Percentiles rank a stretch among this genome's conserved stretches.
These are phyloP conservation scores for Drosophila mauritiana DNA, from an alignment of 1,140 invertebrate genomes.

Conservation along the genomic window DNA sequence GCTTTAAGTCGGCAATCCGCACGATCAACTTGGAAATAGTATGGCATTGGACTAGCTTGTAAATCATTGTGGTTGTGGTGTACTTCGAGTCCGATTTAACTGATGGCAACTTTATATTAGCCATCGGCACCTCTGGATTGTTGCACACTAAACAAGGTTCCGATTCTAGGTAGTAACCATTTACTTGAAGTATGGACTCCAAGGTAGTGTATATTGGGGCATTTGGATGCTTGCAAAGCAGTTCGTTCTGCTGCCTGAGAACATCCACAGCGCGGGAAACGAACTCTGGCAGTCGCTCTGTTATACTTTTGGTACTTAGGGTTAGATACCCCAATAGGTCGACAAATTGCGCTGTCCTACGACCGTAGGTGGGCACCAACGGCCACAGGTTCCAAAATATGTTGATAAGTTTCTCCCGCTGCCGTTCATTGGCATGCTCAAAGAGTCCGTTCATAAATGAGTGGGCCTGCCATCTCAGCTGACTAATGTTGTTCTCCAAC, in stretches of 20 bases:
- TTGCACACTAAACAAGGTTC: conserved; percentile 99
- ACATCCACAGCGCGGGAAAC: conserved; percentile 94
- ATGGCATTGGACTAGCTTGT: conserved; percentile 97
- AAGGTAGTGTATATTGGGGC: conserved; percentile 96
- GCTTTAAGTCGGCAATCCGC: conserved; percentile 96
- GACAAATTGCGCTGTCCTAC: conserved; percentile 97
- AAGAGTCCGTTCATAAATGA: conserved; percentile 93
- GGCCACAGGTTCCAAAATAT: conserved; percentile 97
- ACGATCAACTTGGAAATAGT: conserved; percentile 97
- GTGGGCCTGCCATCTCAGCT: conserved; percentile 98
- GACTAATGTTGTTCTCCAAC: conserved; percentile 96
- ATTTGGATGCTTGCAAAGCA: conserved; percentile 96
- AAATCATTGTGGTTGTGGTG: conserved; percentile 98
- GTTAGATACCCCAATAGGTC: conserved; percentile 97
- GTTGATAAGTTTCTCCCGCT: conserved; percentile 92
- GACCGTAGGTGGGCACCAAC: conserved; percentile 94
- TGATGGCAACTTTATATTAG: conserved; percentile 95
- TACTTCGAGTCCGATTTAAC: conserved; percentile 99
- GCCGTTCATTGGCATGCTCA: conserved; percentile 91
- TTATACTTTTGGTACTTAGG: conserved; percentile 88
- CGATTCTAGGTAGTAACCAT: conserved; percentile 98
- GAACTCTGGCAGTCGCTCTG: conserved; percentile 89
- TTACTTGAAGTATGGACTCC: conserved; percentile 96
- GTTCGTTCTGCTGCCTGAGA: conserved; percentile 93
- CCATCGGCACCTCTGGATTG: conserved; percentile 97